phyloP scores from a whole-genome alignment of 2,113 vertebrate genomes.

The Cyprinus carpio region DNA sequence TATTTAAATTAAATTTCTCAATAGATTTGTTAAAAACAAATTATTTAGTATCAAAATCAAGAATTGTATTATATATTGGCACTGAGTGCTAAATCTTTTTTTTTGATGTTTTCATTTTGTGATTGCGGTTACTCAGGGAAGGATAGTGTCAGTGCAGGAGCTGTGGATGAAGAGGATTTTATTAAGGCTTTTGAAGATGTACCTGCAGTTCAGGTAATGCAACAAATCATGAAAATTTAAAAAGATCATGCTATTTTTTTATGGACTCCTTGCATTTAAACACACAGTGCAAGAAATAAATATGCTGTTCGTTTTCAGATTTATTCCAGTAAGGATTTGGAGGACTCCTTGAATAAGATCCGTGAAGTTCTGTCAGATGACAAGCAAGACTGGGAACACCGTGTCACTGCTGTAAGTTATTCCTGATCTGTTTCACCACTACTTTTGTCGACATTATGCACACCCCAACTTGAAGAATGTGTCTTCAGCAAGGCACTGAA shows the following conservation, averaged over 20 bases:
- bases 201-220: constrained; percentile 84
- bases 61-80: not conserved
- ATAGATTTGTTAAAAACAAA: not conserved
- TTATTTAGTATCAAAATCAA: not conserved
- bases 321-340: constrained; percentile 92
- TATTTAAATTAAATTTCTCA: not conserved
- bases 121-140: constrained; percentile 69
- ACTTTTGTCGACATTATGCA: not conserved
- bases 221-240: not conserved
- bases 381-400: constrained; percentile 97
- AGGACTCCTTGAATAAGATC: constrained; percentile 93
- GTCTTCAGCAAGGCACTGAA: not conserved
- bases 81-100: not conserved
- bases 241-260: not conserved
- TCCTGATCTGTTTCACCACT: not conserved
- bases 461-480: not conserved
- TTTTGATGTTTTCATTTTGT: not conserved
- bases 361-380: constrained; percentile 94
- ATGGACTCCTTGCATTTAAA: not conserved
- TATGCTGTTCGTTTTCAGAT: constrained; percentile 74
- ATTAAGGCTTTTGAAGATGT: constrained; percentile 96
- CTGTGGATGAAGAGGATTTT: constrained; percentile 96
- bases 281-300: not conserved
- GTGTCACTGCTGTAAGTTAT: constrained; percentile 86
- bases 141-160: constrained; percentile 87